Evolutionary conservation across 2,113 vertebrate genomes (phyloP).

Genomic region (Gobio gobio): DNA sequence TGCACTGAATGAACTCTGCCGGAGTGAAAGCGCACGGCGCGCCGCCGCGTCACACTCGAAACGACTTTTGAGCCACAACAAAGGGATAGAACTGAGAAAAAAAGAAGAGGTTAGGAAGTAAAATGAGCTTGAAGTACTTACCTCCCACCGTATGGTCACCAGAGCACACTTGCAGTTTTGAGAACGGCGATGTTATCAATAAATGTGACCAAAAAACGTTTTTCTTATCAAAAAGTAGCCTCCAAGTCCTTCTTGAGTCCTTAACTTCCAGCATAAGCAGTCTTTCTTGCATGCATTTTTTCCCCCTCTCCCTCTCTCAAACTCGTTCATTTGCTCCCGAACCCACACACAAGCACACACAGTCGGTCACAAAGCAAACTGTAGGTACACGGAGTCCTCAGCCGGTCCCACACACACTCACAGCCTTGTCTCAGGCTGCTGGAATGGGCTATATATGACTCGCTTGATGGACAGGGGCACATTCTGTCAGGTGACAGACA

Average conservation of each 20-base stretch:
- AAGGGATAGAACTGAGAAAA: conserved; percentile 63
- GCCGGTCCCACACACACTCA: conserved; percentile 54
- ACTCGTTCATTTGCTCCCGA: background rate
- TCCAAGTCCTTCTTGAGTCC: conserved; percentile 46
- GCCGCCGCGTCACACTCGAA: background rate
- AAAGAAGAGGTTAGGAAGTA: conserved; percentile 65
- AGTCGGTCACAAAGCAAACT: conserved; percentile 51
- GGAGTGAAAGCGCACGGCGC: background rate
- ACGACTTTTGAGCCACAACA: conserved; percentile 23
- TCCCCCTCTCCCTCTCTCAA: background rate
- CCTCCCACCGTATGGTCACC: background rate
- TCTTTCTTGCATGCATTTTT: background rate
- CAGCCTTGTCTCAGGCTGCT: conserved; percentile 79
- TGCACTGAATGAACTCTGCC: conserved; percentile 54
- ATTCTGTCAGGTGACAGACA: conserved; percentile 83
- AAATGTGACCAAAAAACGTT: background rate
- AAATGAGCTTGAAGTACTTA: conserved; percentile 17
- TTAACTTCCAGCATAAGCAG: conserved; percentile 51
- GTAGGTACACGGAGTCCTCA: conserved; percentile 52
- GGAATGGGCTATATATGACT: conserved; percentile 94
- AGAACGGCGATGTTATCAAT: background rate
- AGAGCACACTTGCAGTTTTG: conserved; percentile 32
- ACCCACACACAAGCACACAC: conserved; percentile 8
- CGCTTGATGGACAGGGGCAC: conserved; percentile 89
- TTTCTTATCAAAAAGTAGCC: conserved; percentile 45